Percentiles rank a stretch among this genome's conserved stretches.
Evolutionary conservation across 2,113 vertebrate genomes (phyloP).

Genomic region (Ophiodon elongatus): DNA sequence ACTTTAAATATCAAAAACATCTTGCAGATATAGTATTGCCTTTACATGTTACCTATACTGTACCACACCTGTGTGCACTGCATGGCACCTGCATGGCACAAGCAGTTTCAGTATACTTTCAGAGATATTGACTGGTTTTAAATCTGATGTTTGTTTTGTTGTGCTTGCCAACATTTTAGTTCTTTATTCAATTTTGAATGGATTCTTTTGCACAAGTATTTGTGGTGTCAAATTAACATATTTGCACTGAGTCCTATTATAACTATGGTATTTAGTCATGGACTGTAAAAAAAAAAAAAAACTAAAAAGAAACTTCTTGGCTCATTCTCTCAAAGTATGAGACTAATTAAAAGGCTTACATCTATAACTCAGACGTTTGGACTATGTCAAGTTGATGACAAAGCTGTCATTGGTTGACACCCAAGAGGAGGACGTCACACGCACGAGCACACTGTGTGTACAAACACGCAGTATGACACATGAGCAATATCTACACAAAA

Average conservation of each 20-base stretch:
- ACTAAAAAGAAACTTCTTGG: background rate
- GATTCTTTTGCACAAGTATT: background rate
- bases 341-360: conserved; percentile 35
- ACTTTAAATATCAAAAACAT: background rate
- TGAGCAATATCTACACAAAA: conserved; percentile 6
- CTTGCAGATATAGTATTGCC: background rate
- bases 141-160: background rate
- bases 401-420: conserved; percentile 35
- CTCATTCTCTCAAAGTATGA: background rate
- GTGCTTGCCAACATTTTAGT: background rate
- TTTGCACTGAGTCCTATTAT: background rate
- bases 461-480: conserved; percentile 18
- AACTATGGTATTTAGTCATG: background rate
- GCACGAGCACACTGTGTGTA: conserved; percentile 5
- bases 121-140: background rate
- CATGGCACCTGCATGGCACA: background rate
- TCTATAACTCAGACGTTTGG: conserved; percentile 22
- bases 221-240: background rate
- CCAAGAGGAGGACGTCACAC: conserved; percentile 17
- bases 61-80: no score
- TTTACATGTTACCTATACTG: background rate
- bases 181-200: background rate
- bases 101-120: background rate
- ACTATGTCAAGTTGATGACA: conserved; percentile 35
- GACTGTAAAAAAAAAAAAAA: background rate